These are phyloP conservation scores for Saccopteryx leptura DNA, from an alignment of 2,113 vertebrate genomes.

Conservation along the genomic window DNA sequence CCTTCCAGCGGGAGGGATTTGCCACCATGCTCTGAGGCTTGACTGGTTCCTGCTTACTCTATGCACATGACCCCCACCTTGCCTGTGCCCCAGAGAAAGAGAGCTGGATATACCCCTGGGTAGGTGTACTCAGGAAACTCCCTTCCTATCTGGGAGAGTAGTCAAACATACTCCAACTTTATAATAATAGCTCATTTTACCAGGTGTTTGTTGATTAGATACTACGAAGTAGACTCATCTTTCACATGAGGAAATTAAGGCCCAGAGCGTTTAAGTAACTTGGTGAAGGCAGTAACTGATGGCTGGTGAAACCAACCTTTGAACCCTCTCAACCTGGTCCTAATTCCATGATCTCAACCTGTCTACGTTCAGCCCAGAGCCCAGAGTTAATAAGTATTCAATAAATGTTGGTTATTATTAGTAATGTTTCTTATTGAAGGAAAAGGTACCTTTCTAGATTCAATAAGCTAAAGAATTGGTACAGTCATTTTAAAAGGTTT, in stretches of 20 bases:
- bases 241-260: constrained; percentile 24
- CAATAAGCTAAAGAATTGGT: constrained; percentile 15
- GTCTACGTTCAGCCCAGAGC: constrained; percentile 24
- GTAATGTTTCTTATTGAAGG: constrained; percentile 12
- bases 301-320: not conserved
- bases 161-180: not conserved
- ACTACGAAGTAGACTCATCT: not conserved
- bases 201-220: not conserved
- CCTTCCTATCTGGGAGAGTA: not conserved
- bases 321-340: not conserved
- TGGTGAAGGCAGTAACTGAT: not conserved
- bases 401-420: not conserved
- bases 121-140: not conserved
- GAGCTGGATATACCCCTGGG: not conserved
- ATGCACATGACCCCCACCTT: not conserved
- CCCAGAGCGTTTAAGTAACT: not conserved
- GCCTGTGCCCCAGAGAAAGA: not conserved
- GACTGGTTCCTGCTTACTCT: not conserved
- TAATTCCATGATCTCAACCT: not conserved
- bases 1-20: not conserved
- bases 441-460: constrained; percentile 43
- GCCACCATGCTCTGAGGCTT: not conserved
- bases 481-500: constrained; percentile 42
- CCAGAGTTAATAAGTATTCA: not conserved
- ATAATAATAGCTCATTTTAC: not conserved